Base-by-base conservation (phyloP, 2,888 invertebrate species). In the Lysandra coridon region DNA sequence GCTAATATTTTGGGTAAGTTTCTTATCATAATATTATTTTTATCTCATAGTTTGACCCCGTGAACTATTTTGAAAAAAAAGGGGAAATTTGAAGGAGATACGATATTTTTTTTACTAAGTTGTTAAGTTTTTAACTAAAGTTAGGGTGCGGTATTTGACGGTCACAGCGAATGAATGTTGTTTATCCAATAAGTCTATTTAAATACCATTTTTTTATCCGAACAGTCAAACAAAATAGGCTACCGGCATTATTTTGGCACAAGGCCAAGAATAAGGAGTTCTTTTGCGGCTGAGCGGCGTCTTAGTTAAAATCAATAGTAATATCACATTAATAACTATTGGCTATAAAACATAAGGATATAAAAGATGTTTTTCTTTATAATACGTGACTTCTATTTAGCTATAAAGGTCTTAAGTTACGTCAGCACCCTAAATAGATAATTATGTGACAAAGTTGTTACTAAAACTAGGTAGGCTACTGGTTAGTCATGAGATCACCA, bases 1-100 rank as follows among this genome's bases (percentile, higher is more conserved):
- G 87, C 93, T 83, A 92, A 93, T 87, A 84, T 92, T 83, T 87
- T 94, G 87, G 94, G 94, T 94, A 83, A 92, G 93, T 91, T 33
- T 69, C 23, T 49, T 75, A 30, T 23, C 30, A 53, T 33, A 69
- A 69, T 69, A 69, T 33, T 69, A 14, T 37, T 69, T 37, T 33
- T 14, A 5, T 33, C 5, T 17, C 14, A 33, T 17, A 69, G 69
- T 33, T 14, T 69, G 30, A 10, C 14, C 30, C 12, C 37, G 69
- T 37, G 4, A 37, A 37, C 14, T 69, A 14, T 69, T 64, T 64
- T 12, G 10, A 0, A 12, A 0, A 0, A 33, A 69, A 69, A 23
- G 5, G 14, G 37, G 4, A 14, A 1, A 4, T 69, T 14, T 33
- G 5, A 37, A 69, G 2, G 14, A 37, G 33, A 14, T 64, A 64